Evolutionary conservation across 2,113 vertebrate genomes (phyloP).

Genomic region (Pampusana beccarii): DNA sequence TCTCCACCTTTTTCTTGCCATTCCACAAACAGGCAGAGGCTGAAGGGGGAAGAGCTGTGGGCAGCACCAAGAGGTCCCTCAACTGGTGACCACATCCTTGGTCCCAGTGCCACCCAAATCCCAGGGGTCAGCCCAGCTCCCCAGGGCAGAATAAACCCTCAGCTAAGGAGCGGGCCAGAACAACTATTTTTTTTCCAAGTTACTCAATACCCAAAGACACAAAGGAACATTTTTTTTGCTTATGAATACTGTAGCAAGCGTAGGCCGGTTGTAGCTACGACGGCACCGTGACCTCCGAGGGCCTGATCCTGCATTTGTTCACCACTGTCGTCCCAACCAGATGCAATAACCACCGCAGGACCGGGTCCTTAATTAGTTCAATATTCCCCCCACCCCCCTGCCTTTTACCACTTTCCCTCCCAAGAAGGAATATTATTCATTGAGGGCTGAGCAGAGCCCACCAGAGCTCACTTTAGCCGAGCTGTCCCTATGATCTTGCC

Average conservation of each 20-base stretch:
- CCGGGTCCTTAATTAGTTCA: conserved; percentile 23
- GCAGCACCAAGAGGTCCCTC: not conserved
- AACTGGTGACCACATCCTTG: fast-evolving
- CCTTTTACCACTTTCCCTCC: conserved; percentile 39
- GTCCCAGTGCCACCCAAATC: fast-evolving
- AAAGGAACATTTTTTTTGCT: not conserved
- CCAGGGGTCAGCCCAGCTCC: not conserved
- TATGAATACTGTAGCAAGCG: fast-evolving
- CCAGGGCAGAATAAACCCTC: not conserved
- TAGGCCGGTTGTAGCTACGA: not conserved
- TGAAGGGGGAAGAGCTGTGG: not conserved
- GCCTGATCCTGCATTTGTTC: not conserved
- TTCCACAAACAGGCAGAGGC: not conserved
- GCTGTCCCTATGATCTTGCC: conserved; percentile 73
- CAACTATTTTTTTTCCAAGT: not conserved
- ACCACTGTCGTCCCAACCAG: not conserved
- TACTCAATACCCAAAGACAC: not conserved
- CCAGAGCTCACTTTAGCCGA: conserved; percentile 64
- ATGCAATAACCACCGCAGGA: not conserved
- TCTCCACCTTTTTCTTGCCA: not conserved
- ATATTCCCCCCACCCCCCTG: not conserved
- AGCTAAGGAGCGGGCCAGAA: not conserved
- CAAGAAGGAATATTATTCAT: conserved; percentile 71
- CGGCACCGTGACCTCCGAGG: not conserved
- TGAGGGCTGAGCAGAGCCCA: conserved; percentile 61